Evolutionary conservation across 1,140 invertebrate genomes (phyloP), one percentile per base, ranked within the genome.

Genomic region (Ectropis grisescens): DNA sequence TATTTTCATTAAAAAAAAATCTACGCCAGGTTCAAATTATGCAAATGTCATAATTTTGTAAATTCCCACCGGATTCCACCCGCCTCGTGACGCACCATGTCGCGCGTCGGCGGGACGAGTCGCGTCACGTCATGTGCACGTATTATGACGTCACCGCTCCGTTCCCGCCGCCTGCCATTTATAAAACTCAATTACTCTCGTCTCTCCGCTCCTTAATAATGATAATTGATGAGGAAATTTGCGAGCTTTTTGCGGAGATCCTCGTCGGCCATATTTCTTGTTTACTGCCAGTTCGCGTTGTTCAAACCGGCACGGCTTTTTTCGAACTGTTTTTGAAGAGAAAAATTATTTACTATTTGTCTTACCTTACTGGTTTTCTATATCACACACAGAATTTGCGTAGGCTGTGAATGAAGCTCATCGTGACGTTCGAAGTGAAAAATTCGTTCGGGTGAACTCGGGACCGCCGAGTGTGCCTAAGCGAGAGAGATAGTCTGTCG

Each of bases 221-320:
- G 69, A 76, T 80, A 80, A 80, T 76, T 80, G 75, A 80, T 80
- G 75, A 70, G 38, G 59, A 67, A 74, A 72, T 74, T 76, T 66
- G 67, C 75, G 67, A 71, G 75, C 75, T 80, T 76, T 74, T 71
- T 71, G 71, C 61, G 69, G 65, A 51, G 58, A 74, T 70, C 61
- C 52, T 58, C 52, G 56, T 38, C 61, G 52, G 61, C 47, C 44
- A 65, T 76, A 74, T 68, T 70, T 74, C 75, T 80, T 75, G 37
- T 46, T 44, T 32, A 33, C 24, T 10, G 26, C 29, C 29, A 33
- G 64, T 80, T 61, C 50, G 27, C 74, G 41, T 54, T 74, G 46
- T 50, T 14, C 1, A 1, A 0, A 15, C 25, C 47, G 52, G 14
- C 25, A 43, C 41, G 51, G 19, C 26, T 32, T 32, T 7, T n/a